phyloP scores from a whole-genome alignment of 1,140 invertebrate species.

The Trichonephila clavipes region DNA sequence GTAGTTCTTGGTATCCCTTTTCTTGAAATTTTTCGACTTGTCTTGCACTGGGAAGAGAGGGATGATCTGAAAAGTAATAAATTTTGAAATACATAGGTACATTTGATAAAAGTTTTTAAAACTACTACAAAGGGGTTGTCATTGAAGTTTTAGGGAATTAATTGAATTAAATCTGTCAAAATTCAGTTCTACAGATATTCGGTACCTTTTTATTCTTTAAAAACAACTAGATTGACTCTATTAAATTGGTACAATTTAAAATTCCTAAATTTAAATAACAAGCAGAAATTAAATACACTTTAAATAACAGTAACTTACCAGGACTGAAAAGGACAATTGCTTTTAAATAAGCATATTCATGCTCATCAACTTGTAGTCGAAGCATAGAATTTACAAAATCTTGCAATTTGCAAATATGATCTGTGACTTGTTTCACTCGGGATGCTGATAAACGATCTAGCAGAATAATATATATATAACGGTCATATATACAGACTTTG shows the following conservation, averaged over 20 bases:
- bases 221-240: no score
- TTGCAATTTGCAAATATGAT: conserved; percentile 91
- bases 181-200: no score
- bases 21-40: conserved; percentile 88
- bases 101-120: no score
- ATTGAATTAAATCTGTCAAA: no score
- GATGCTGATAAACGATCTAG: conserved; percentile 87
- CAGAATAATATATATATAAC: conserved; percentile 77
- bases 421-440: conserved; percentile 88
- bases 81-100: no score
- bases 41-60: conserved; percentile 78
- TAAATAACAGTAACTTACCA: conserved; percentile 80
- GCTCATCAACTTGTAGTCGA: conserved; percentile 88
- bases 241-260: no score
- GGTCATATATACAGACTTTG: no score
- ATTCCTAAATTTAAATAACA: no score
- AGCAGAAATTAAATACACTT: no score
- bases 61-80: conserved; percentile 75
- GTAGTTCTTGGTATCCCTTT: conserved; percentile 87
- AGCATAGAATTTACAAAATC: conserved; percentile 90
- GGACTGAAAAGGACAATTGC: conserved; percentile 90
- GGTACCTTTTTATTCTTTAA: no score
- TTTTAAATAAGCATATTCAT: conserved; percentile 95
- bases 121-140: no score
- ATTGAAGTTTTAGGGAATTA: no score